Percentiles rank a stretch among this genome's conserved stretches.
phyloP scores from a whole-genome alignment of 2,888 invertebrate genomes.

The Cactoblastis cactorum region DNA sequence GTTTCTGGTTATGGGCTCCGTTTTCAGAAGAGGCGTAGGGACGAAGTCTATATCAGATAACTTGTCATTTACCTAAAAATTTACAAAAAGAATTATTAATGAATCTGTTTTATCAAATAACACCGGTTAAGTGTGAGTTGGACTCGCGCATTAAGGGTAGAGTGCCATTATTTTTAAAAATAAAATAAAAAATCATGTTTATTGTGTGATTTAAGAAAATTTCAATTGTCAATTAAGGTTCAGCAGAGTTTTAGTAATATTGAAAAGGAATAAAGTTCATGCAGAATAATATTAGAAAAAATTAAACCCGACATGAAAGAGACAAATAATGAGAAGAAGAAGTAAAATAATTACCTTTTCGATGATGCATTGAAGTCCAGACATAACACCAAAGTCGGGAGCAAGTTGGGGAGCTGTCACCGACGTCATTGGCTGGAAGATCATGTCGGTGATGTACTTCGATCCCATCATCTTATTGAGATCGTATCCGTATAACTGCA shows the following conservation, averaged over 20 bases:
- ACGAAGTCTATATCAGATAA: slow-evolving; percentile 92
- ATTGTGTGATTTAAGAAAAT: too few species aligned
- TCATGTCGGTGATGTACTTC: slow-evolving; percentile 87
- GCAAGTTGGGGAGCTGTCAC: slow-evolving; percentile 89
- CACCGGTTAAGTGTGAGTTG: too few species aligned
- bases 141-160: too few species aligned
- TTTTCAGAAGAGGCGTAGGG: slow-evolving; percentile 89
- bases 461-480: slow-evolving; percentile 90
- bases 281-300: background rate
- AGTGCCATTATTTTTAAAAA: too few species aligned
- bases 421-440: slow-evolving; percentile 88
- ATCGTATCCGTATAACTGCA: slow-evolving; percentile 91
- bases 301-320: background rate
- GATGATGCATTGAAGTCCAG: slow-evolving; percentile 92
- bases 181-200: too few species aligned
- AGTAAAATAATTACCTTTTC: slow-evolving; percentile 79
- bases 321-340: background rate
- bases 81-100: too few species aligned
- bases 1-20: slow-evolving; percentile 91
- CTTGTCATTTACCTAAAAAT: slow-evolving; percentile 86
- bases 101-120: background rate
- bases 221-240: too few species aligned
- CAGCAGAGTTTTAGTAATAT: too few species aligned
- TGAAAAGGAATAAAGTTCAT: too few species aligned
- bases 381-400: slow-evolving; percentile 94